Conservation (phyloP, 2,888 invertebrate genomes). For the Aethes cnicana region DNA sequence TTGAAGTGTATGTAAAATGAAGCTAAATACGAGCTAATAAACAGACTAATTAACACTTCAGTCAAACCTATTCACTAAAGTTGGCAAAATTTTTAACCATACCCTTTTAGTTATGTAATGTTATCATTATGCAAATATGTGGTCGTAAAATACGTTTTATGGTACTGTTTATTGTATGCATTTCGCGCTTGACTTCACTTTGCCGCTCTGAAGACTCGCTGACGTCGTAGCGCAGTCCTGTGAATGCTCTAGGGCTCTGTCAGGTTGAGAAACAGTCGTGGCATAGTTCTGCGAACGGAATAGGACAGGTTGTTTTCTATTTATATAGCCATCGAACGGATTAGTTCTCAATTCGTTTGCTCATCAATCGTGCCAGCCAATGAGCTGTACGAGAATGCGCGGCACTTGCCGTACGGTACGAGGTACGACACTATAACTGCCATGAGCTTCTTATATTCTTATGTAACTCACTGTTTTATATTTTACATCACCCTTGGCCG, state of each 20-base stretch:
- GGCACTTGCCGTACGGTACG: slow-evolving; percentile 22
- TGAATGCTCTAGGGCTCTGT: neutral
- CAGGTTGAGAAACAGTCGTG: neutral
- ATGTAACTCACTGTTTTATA: too few relatives aligned
- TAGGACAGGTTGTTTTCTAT: slow-evolving; percentile 39
- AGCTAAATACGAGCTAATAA: too few relatives aligned
- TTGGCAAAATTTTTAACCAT: too few relatives aligned
- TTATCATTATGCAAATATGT: slow-evolving; percentile 13
- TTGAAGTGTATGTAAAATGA: too few relatives aligned
- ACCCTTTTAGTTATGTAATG: neutral
- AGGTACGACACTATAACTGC: too few relatives aligned
- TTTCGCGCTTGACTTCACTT: slow-evolving; percentile 8
- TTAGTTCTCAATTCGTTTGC: slow-evolving; percentile 45
- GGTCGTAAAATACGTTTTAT: slow-evolving; percentile 15
- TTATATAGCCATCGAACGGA: slow-evolving; percentile 45
- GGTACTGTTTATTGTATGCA: slow-evolving; percentile 13
- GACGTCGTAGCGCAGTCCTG: neutral
- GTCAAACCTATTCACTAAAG: too few relatives aligned
- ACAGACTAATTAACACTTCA: too few relatives aligned
- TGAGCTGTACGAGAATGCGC: slow-evolving; percentile 36
- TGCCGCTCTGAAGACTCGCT: neutral
- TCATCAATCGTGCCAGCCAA: slow-evolving; percentile 49
- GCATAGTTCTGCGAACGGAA: neutral
- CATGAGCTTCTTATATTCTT: too few relatives aligned
- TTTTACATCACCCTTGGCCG: too few relatives aligned